Base-by-base conservation (phyloP, 1,140 invertebrate species). In the Mylabris phalerata region DNA sequence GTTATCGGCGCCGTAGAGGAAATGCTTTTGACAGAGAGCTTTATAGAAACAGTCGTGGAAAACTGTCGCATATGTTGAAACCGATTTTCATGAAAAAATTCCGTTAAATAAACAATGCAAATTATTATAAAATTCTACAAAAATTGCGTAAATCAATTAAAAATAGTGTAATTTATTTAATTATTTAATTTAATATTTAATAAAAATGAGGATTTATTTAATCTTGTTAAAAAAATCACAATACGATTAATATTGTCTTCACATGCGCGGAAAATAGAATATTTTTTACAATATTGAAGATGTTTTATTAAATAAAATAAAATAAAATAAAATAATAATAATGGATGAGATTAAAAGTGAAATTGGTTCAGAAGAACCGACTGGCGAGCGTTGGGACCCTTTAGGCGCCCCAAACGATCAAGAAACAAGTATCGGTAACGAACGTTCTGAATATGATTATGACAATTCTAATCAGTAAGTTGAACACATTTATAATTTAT, bases 381-480 rank as follows among this genome's bases (percentile, higher is more conserved):
- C 78, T 9, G 83, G 83, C 51, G 86, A 89, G 66, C 74, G 89
- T 59, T 89, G 87, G 81, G 87, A 89, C 40, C 88, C 88, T 42
- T 67, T 92, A 43, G 89, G 89, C n/a, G 88, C 88, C 41, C 83
- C 84, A 48, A 83, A 83, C 64, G 83, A 85, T 65, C 75, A 80
- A 49, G 75, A 78, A 32, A 75, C 75, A 46, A 68, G 68, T 41
- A 55, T 48, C 39, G 60, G 54, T 41, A 50, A 62, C 24, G 62
- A 65, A 44, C 63, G 64, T 32, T 52, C 60, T 45, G 61, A 61
- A 47, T 57, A 63, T 47, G 48, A 68, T 50, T 57, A 64, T 55
- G 39, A 40, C 39, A 59, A 61, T 57, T 65, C 63, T 66, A 48
- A 62, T 38, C 64, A 72, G 75, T 69, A 73, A 73, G 45, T 64